Base-by-base conservation (phyloP, 1,140 invertebrate species). In the Charaxes varanes region DNA sequence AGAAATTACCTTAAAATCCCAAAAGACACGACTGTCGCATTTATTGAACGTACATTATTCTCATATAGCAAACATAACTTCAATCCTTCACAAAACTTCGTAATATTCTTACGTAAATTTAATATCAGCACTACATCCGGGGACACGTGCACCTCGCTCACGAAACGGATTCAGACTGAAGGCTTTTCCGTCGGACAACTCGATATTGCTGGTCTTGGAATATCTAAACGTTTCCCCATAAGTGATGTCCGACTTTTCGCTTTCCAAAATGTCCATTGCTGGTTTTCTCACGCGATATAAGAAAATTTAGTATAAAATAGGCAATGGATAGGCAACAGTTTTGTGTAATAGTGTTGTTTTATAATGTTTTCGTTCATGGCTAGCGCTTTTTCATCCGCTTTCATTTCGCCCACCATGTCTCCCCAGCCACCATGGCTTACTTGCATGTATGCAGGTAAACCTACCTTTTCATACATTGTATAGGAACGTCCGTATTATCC, bases 381-480 rank as follows among this genome's bases (percentile, higher is more conserved):
- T 24, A 45, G 38, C 42, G 46, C 38, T 51, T 53, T 53, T 41
- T n/a, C 37, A 56, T 52, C 55, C 37, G 41, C 47, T 53, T 53
- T 44, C 31, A 53, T 44, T 47, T 19, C 49, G 34, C 47, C 40
- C 41, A 23, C 37, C 30, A 41, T 42, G 18, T 17, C 41, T 41
- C 58, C 57, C 58, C 52, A 52, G 34, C 52, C 47, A 51, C 40
- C 45, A 55, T 64, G 54, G 56, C 66, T 66, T 61, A 69, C 66
- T 69, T 68, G 63, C 60, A 64, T 64, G 65, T 71, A 60, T 69
- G 67, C 54, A 62, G 53, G 56, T 63, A 69, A 65, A 56, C 55
- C n/a, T n/a, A n/a, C n/a, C n/a, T n/a, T n/a, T 74, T 69, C 60
- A 76, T 64, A 62, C 62, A 51, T 56, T 53, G 43, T 51, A 43